A percentile compares a stretch with the other conserved stretches of the same genome.
Evolutionary conservation across 2,888 invertebrate species (phyloP).

Genomic region (Apomyelois bistriatella): DNA sequence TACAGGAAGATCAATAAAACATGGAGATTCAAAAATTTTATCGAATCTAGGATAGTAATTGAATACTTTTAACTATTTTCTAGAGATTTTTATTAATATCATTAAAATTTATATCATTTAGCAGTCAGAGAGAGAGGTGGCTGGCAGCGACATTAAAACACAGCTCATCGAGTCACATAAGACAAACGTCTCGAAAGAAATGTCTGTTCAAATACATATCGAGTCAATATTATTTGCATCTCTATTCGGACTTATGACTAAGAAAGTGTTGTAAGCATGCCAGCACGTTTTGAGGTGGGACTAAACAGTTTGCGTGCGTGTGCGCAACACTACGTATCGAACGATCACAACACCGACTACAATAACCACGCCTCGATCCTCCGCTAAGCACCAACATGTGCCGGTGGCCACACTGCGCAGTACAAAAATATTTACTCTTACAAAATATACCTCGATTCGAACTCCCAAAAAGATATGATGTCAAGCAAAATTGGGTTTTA

Average conservation of each 20-base stretch:
- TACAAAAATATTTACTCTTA: slow-evolving; percentile 46
- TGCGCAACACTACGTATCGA: slow-evolving; percentile 8
- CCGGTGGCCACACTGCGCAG: slow-evolving; percentile 65
- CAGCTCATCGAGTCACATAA: too few species aligned
- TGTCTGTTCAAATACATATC: too few species aligned
- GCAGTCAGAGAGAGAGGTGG: slow-evolving; percentile 33
- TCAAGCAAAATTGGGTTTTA: not conserved
- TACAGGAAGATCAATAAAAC: slow-evolving; percentile 11
- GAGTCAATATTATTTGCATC: too few species aligned
- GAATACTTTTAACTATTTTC: slow-evolving; percentile 22
- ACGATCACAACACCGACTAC: slow-evolving; percentile 56
- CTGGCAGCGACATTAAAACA: slow-evolving; percentile 6
- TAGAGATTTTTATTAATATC: slow-evolving; percentile 38
- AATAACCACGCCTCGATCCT: slow-evolving; percentile 35
- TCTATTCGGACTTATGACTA: not conserved
- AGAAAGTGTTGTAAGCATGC: not conserved
- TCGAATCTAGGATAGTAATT: slow-evolving; percentile 17
- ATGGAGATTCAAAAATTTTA: slow-evolving; percentile 4
- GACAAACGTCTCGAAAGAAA: too few species aligned
- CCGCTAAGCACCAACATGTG: slow-evolving; percentile 69
- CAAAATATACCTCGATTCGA: slow-evolving; percentile 14
- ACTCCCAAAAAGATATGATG: not conserved
- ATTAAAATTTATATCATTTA: slow-evolving; percentile 30
- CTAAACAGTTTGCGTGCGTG: not conserved
- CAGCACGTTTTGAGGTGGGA: slow-evolving; percentile 4